A percentile compares a stretch with the other conserved stretches of the same genome.
These are phyloP conservation scores for Campoplex capitator DNA, from an alignment of 2,888 invertebrate species.

Conservation along the genomic window DNA sequence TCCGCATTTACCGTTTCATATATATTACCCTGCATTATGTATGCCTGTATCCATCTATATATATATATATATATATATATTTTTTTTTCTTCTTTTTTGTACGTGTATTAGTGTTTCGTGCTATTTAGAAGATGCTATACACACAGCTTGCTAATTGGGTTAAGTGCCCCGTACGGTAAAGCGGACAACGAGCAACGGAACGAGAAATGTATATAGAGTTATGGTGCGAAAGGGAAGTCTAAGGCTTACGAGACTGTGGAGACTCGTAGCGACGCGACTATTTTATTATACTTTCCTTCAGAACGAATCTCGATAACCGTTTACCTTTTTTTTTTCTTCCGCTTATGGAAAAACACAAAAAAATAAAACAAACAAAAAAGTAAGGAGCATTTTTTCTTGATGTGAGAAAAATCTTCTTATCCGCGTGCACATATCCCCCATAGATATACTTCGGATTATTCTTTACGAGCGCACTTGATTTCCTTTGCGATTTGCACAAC, in stretches of 20 bases:
- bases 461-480: neutral
- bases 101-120: slow-evolving; percentile 13
- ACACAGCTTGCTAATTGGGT: slow-evolving; percentile 79
- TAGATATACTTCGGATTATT: too few species aligned
- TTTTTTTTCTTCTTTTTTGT: neutral
- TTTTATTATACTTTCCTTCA: neutral
- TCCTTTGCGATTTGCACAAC: neutral
- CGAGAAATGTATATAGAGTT: slow-evolving; percentile 36
- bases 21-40: slow-evolving; percentile 1
- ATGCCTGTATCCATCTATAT: neutral
- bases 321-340: neutral
- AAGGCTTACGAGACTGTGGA: slow-evolving; percentile 22
- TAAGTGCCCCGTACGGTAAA: slow-evolving; percentile 75
- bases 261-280: slow-evolving; percentile 15
- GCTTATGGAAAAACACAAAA: neutral
- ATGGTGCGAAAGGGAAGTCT: neutral
- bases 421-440: neutral
- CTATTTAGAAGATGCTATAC: slow-evolving; percentile 50
- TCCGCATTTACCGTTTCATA: slow-evolving; percentile 33
- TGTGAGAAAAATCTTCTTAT: neutral
- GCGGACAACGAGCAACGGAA: slow-evolving; percentile 72
- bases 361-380: too few species aligned
- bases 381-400: neutral
- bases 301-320: neutral
- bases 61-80: too few species aligned